Evolutionary conservation across 2,888 invertebrate species (phyloP), one percentile per base, ranked within the genome.

Genomic region (Drosophila anomalata): DNA sequence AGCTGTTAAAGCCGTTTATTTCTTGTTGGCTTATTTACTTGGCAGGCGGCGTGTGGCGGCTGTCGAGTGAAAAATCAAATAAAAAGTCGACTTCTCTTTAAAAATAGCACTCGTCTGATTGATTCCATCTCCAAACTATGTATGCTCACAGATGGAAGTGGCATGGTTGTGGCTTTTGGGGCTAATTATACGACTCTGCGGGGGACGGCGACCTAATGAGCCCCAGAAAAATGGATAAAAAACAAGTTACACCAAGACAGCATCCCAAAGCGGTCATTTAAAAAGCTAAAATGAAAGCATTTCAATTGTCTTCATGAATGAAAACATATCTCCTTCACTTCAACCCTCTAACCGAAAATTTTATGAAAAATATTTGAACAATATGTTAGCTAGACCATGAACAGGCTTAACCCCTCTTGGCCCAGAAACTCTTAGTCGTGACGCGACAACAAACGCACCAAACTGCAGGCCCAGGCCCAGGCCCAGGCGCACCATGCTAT

Each of bases 61-160:
- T 87, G 81, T 82, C 81, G 84, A 78, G 73, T 71, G 69, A 73
- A 82, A 86, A 86, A 70, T 29, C 52, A 52, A 68, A 66, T n/a
- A 48, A 39, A 47, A 33, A 54, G 17, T 63, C 70, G 78, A 60
- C 73, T 67, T 56, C 42, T 68, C 75, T 72, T 86, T 77, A 67
- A 80, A 87, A 82, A 87, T 87, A 82, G 87, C 87, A 62, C 55
- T 73, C 73, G 62, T 68, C 76, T 73, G 80, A 79, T 77, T 79
- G 83, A 86, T 79, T 73, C 71, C 66, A 61, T 65, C 42, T 61
- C 9, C 14, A 66, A 54, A 20, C 53, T 39, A 44, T 39, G n/a
- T 31, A 17, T 47, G 60, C 39, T 48, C 7, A 48, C 29, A 48
- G 61, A 60, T 36, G 33, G 46, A 46, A 60, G 46, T 47, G 47